Conservation (phyloP, 1,140 invertebrate species). For the Sipha flava region DNA sequence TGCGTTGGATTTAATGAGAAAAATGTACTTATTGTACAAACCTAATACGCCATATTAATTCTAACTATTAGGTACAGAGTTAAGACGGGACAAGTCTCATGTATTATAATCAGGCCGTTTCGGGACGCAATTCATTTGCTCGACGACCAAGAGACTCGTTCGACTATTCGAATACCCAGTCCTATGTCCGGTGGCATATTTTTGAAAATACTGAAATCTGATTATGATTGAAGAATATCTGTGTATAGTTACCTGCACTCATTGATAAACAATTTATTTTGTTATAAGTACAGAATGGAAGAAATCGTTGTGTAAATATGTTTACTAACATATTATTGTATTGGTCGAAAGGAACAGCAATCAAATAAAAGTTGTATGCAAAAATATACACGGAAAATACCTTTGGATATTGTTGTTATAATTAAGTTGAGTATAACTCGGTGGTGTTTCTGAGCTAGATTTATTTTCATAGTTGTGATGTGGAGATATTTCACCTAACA, state of each 20-base stretch:
- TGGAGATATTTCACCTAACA: slow-evolving; percentile 76
- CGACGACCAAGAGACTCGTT: too few relatives aligned
- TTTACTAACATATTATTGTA: neutral
- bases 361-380: neutral
- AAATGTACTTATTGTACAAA: too few relatives aligned
- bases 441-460: slow-evolving; percentile 68
- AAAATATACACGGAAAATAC: slow-evolving; percentile 36
- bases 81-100: too few relatives aligned
- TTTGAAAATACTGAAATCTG: neutral
- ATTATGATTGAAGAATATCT: neutral
- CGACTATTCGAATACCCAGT: too few relatives aligned
- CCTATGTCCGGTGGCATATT: too few relatives aligned
- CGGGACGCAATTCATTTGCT: too few relatives aligned
- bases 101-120: too few relatives aligned
- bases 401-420: slow-evolving; percentile 75
- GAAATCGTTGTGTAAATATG: neutral
- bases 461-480: slow-evolving; percentile 76
- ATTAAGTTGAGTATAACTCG: slow-evolving; percentile 77
- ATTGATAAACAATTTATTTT: neutral
- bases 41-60: too few relatives aligned
- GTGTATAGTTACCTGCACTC: neutral
- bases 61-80: too few relatives aligned
- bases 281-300: neutral
- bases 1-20: too few relatives aligned
- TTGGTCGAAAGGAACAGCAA: neutral